Evolutionary conservation across 1,140 invertebrate genomes (phyloP).

Genomic region (Sinella curviseta): DNA sequence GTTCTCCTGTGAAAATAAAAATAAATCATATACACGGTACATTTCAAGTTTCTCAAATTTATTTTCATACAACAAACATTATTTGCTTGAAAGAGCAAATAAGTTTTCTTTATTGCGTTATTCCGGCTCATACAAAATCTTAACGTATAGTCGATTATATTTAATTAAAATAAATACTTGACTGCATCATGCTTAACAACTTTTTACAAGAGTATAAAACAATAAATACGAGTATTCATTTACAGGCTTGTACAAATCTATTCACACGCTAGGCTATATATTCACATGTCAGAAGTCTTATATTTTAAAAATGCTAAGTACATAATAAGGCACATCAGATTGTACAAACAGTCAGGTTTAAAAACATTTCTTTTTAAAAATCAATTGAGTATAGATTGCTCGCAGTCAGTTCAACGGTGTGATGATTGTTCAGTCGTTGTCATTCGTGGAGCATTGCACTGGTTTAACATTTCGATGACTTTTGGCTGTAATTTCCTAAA

Average conservation of each 20-base stretch:
- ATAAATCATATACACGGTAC: no score
- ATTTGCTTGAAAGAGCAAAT: no score
- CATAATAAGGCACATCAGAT: constrained; percentile 17
- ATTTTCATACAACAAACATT: no score
- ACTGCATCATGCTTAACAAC: background rate
- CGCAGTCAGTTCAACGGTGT: background rate
- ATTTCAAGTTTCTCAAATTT: no score
- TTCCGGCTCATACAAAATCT: background rate
- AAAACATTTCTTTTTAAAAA: background rate
- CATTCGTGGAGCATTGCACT: background rate
- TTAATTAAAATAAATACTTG: no score
- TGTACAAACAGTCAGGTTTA: constrained; percentile 19
- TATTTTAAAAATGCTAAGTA: background rate
- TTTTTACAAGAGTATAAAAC: constrained; percentile 16
- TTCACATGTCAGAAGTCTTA: constrained; percentile 6
- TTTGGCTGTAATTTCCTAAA: constrained; percentile 35
- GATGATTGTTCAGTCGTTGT: background rate
- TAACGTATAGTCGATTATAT: no score
- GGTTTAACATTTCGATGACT: constrained; percentile 39
- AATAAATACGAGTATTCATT: constrained; percentile 18
- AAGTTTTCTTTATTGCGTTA: background rate
- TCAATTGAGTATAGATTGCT: background rate
- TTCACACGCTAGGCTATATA: no score
- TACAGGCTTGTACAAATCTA: background rate
- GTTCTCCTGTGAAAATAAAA: no score